These are phyloP conservation scores for Cepaea nemoralis DNA, from an alignment of 1,140 invertebrate genomes.

Conservation along the genomic window DNA sequence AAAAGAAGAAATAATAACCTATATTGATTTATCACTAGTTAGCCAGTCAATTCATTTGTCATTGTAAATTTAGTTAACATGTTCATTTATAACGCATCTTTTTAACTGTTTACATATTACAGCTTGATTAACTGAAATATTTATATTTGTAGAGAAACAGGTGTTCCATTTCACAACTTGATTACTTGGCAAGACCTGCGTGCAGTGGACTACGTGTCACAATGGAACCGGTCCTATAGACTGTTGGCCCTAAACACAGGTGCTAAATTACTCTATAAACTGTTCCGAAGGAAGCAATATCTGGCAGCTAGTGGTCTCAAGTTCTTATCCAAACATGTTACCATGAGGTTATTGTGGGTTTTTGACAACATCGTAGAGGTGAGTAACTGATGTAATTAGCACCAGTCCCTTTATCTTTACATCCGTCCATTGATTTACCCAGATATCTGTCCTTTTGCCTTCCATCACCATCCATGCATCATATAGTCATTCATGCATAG, in stretches of 20 bases:
- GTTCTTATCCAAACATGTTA: slow-evolving; percentile 68
- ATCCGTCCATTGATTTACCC: too few species aligned
- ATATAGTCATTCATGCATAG: too few species aligned
- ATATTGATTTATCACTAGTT: too few species aligned
- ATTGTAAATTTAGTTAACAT: too few species aligned
- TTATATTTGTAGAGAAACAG: slow-evolving; percentile 76
- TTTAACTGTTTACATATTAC: too few species aligned
- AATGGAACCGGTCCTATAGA: slow-evolving; percentile 87
- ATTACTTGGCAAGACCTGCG: slow-evolving; percentile 97
- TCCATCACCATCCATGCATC: too few species aligned
- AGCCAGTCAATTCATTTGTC: too few species aligned
- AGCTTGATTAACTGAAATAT: not conserved
- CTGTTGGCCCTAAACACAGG: slow-evolving; percentile 79
- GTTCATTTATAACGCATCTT: too few species aligned
- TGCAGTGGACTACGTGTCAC: slow-evolving; percentile 82
- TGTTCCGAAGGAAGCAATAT: slow-evolving; percentile 85
- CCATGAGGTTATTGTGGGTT: slow-evolving; percentile 35
- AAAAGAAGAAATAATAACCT: too few species aligned
- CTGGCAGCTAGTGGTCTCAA: slow-evolving; percentile 76
- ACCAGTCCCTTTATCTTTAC: too few species aligned
- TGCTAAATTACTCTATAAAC: slow-evolving; percentile 80
- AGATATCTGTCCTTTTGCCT: too few species aligned
- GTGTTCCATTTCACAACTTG: slow-evolving; percentile 89
- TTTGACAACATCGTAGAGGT: slow-evolving; percentile 77
- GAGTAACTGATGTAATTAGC: too few species aligned